Conservation (phyloP, 2,113 vertebrate species). For the Amblyornis subalaris region DNA sequence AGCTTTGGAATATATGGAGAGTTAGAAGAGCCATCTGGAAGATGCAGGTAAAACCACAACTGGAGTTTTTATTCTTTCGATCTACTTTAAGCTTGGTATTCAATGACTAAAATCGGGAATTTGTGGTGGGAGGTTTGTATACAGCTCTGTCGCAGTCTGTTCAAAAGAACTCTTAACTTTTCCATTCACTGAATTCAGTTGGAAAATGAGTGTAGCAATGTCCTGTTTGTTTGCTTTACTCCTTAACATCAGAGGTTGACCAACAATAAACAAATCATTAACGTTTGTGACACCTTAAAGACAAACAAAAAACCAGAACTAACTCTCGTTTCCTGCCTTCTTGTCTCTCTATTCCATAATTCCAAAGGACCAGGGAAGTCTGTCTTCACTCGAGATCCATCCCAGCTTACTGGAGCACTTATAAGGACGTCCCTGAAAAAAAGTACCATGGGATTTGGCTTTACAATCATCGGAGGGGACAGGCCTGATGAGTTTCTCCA, state of each 20-base stretch:
- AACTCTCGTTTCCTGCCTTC: not conserved
- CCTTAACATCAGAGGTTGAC: not conserved
- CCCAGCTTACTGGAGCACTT: conserved; percentile 87
- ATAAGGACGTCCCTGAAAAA: conserved; percentile 87
- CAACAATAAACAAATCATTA: not conserved
- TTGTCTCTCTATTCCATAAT: not conserved
- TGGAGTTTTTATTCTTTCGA: not conserved
- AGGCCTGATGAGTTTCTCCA: conserved; percentile 96
- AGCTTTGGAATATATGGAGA: not conserved
- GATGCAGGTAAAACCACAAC: not conserved
- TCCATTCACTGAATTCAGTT: not conserved
- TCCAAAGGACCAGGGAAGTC: conserved; percentile 68
- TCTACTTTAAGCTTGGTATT: not conserved
- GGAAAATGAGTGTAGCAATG: not conserved
- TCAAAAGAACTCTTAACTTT: not conserved
- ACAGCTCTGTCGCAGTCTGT: not conserved
- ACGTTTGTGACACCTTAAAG: not conserved
- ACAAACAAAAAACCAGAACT: not conserved
- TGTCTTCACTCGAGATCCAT: conserved; percentile 88
- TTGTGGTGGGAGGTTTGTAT: not conserved
- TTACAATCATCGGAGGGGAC: conserved; percentile 98
- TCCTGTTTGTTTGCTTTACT: not conserved
- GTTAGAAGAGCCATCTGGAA: not conserved
- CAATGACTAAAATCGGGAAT: not conserved
- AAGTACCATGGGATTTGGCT: conserved; percentile 93